phyloP scores from a whole-genome alignment of 2,888 invertebrate genomes.

The Luffia ferchaultella region DNA sequence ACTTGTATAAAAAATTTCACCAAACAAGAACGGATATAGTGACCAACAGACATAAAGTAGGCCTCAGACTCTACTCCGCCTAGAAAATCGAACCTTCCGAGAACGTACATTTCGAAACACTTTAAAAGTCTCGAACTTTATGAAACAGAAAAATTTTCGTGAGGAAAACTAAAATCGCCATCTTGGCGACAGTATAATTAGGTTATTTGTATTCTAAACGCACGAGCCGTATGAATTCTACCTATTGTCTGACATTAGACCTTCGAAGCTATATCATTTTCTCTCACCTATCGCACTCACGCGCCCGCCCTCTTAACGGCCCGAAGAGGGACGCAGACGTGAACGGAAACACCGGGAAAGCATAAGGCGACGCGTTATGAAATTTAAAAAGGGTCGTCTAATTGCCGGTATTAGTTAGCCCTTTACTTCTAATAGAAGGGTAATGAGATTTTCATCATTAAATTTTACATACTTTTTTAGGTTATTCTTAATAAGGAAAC shows the following conservation, averaged over 20 bases:
- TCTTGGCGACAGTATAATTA: slow-evolving; percentile 54
- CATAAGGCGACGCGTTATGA: slow-evolving; percentile 31
- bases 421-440: not conserved
- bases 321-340: slow-evolving; percentile 21
- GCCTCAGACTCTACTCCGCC: too few relatives aligned
- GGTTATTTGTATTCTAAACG: slow-evolving; percentile 55
- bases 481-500: too few relatives aligned
- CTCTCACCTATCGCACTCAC: slow-evolving; percentile 46
- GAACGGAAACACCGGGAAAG: slow-evolving; percentile 25
- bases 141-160: too few relatives aligned
- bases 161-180: slow-evolving; percentile 34
- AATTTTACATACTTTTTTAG: too few relatives aligned
- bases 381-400: slow-evolving; percentile 35
- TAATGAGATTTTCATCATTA: too few relatives aligned
- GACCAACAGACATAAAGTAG: too few relatives aligned
- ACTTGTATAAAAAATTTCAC: too few relatives aligned
- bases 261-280: slow-evolving; percentile 59
- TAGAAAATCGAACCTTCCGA: too few relatives aligned
- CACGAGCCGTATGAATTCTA: slow-evolving; percentile 58
- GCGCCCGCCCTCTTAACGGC: slow-evolving; percentile 14
- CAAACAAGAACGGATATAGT: too few relatives aligned
- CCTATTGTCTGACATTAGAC: slow-evolving; percentile 66
- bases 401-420: not conserved
- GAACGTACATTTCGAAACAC: too few relatives aligned
- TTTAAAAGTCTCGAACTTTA: too few relatives aligned